A percentile compares a stretch with the other conserved stretches of the same genome.
Conservation (phyloP, 1,140 invertebrate genomes). For the Anastrepha ludens region DNA sequence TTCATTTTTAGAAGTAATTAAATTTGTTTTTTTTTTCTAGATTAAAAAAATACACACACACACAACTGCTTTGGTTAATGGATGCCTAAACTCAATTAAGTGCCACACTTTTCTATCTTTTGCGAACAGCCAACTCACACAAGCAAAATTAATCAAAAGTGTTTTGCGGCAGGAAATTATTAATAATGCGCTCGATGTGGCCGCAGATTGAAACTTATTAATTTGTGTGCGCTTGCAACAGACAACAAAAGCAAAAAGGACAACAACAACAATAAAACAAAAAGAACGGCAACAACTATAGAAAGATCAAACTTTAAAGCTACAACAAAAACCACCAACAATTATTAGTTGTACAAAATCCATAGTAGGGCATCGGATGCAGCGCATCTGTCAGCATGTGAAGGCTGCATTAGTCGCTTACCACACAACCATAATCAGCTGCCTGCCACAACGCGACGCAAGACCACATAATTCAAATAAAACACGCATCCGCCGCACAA, state of each 20-base stretch:
- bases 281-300: not conserved
- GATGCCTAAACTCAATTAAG: too few species aligned
- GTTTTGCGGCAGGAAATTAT: constrained; percentile 52
- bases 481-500: not conserved
- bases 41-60: too few species aligned
- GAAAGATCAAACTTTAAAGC: not conserved
- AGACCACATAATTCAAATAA: constrained; percentile 48
- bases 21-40: too few species aligned
- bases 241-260: not conserved
- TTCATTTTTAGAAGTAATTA: too few species aligned
- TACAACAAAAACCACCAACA: constrained; percentile 3
- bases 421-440: constrained; percentile 41
- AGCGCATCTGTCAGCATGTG: constrained; percentile 15
- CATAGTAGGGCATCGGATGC: constrained; percentile 38
- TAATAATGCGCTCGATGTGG: constrained; percentile 37
- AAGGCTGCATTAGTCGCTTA: constrained; percentile 23
- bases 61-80: too few species aligned
- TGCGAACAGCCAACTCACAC: too few species aligned
- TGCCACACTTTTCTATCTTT: too few species aligned
- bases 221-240: constrained; percentile 25
- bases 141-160: not conserved
- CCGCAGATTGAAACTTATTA: constrained; percentile 42
- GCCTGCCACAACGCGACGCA: constrained; percentile 27
- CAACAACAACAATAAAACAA: not conserved
- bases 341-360: constrained; percentile 2